Conservation (phyloP, 2,797 vertebrate species). For the Gymnothorax reevesii region DNA sequence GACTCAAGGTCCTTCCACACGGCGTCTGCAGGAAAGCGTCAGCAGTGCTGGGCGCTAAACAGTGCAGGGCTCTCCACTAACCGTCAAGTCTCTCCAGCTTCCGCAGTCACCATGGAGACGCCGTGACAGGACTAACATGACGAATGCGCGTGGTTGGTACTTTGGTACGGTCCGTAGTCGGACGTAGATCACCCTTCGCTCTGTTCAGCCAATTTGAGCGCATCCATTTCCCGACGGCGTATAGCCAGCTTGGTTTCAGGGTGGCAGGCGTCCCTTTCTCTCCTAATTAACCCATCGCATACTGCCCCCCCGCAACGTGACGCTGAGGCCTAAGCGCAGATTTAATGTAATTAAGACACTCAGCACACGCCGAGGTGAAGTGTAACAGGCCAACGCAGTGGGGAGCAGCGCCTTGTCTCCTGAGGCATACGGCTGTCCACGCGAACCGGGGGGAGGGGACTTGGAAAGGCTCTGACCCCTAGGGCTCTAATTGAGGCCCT, state of each 20-base stretch:
- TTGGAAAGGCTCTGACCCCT: neutral
- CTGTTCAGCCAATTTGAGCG: neutral
- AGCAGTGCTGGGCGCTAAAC: neutral
- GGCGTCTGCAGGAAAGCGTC: conserved; percentile 11
- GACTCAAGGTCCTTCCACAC: conserved; percentile 38
- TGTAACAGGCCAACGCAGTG: neutral
- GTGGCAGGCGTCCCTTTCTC: neutral
- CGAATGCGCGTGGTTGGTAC: neutral
- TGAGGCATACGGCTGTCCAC: neutral
- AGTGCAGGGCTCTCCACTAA: neutral
- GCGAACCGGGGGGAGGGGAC: no score
- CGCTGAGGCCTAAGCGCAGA: neutral
- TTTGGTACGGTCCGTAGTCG: neutral
- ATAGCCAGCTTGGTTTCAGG: neutral
- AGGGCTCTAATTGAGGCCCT: neutral
- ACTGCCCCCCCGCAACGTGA: neutral
- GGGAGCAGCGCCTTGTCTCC: neutral
- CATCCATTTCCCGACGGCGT: neutral
- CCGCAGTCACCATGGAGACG: conserved; percentile 29
- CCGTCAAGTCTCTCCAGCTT: neutral
- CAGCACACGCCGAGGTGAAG: neutral
- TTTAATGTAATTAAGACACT: neutral
- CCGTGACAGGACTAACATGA: neutral
- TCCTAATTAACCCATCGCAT: neutral
- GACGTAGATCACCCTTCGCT: neutral